Evolutionary conservation across 2,888 invertebrate genomes (phyloP).

Genomic region (Kuschelorhynchus macadamiae): DNA sequence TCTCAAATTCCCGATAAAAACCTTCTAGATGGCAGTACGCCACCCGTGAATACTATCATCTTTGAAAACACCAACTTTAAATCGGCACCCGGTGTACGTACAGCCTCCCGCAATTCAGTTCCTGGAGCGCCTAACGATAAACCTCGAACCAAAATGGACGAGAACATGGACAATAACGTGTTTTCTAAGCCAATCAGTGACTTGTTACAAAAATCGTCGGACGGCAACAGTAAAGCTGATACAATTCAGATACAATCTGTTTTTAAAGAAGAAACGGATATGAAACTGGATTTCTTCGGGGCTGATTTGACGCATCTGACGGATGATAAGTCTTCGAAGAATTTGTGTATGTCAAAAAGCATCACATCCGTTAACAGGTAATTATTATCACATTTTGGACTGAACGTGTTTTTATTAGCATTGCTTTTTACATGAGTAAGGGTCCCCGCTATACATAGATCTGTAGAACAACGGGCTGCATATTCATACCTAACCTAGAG

Average conservation of each 20-base stretch:
- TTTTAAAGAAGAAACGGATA: slow-evolving; percentile 87
- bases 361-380: slow-evolving; percentile 71
- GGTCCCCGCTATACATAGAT: too few relatives aligned
- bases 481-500: too few relatives aligned
- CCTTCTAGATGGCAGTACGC: slow-evolving; percentile 81
- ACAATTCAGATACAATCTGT: slow-evolving; percentile 76
- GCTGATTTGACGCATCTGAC: slow-evolving; percentile 83
- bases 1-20: slow-evolving; percentile 67
- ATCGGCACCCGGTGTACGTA: slow-evolving; percentile 76
- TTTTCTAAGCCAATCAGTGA: slow-evolving; percentile 69
- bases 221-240: slow-evolving; percentile 62
- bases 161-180: slow-evolving; percentile 66
- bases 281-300: slow-evolving; percentile 94
- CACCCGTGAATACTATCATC: slow-evolving; percentile 89
- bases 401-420: too few relatives aligned
- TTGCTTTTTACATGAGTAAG: too few relatives aligned
- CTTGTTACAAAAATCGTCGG: slow-evolving; percentile 64
- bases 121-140: slow-evolving; percentile 69
- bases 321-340: slow-evolving; percentile 77
- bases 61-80: slow-evolving; percentile 94
- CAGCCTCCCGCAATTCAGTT: slow-evolving; percentile 61
- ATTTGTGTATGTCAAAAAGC: slow-evolving; percentile 70
- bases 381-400: slow-evolving; percentile 2
- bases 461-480: too few relatives aligned
- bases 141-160: slow-evolving; percentile 73